These are phyloP conservation scores for Holothuria glaberrima DNA, from an alignment of 35 echinoderm and acorn worm genomes.

Conservation along the genomic window DNA sequence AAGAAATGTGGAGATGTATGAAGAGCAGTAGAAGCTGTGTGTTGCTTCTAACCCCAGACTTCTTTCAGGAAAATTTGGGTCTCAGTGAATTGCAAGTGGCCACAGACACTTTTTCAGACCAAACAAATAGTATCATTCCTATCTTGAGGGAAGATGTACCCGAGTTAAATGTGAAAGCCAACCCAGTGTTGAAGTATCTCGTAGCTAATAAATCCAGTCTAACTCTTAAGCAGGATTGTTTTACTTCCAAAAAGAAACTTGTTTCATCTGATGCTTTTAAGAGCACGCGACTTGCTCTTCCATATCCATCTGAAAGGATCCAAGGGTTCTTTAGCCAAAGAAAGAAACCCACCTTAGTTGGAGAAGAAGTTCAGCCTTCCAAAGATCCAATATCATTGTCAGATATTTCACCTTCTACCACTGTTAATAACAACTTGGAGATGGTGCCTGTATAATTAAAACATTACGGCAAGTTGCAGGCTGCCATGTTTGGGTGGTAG, in stretches of 20 bases:
- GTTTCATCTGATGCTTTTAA: not conserved
- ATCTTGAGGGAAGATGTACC: not conserved
- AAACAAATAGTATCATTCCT: not conserved
- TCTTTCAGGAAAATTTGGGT: not conserved
- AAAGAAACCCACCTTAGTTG: too few relatives aligned
- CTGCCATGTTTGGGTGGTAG: too few relatives aligned
- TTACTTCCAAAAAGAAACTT: not conserved
- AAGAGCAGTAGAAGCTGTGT: constrained; percentile 10
- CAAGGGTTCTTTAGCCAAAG: too few relatives aligned
- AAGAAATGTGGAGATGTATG: not conserved
- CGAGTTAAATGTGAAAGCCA: not conserved
- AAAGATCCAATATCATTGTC: too few relatives aligned
- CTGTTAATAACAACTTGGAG: too few relatives aligned
- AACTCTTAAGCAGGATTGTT: not conserved
- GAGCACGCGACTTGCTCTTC: not conserved
- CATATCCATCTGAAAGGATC: not conserved
- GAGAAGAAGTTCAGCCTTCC: too few relatives aligned
- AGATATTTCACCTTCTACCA: too few relatives aligned
- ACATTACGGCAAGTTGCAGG: too few relatives aligned
- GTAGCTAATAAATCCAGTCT: not conserved
- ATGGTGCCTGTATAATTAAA: too few relatives aligned
- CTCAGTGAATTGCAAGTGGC: constrained; percentile 4
- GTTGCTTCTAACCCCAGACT: not conserved
- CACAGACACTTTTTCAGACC: constrained; percentile 14
- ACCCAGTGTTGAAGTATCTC: not conserved